phyloP scores from a whole-genome alignment of 2,113 vertebrate species.

The Hemiscyllium ocellatum region DNA sequence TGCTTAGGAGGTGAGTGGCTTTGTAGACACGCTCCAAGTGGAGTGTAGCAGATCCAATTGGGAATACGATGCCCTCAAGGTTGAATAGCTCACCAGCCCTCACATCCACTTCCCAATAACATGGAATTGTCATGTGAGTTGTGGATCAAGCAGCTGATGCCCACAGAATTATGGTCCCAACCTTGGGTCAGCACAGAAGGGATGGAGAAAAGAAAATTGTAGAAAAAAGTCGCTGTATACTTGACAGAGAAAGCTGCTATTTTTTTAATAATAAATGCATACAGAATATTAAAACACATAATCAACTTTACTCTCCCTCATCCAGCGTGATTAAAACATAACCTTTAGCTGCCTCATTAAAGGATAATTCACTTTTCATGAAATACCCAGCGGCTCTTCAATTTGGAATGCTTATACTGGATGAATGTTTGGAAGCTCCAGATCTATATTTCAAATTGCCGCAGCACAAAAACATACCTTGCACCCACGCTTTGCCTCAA shows the following conservation, averaged over 20 bases:
- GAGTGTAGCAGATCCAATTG: too few species aligned
- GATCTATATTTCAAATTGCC: constrained; percentile 8
- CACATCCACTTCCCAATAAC: not conserved
- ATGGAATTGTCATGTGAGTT: not conserved
- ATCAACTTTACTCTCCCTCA: not conserved
- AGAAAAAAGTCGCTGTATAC: not conserved
- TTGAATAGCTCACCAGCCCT: not conserved
- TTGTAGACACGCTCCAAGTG: too few species aligned
- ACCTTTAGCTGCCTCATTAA: constrained; percentile 3
- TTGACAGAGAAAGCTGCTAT: not conserved
- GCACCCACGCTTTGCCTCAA: constrained; percentile 4
- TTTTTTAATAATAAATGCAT: constrained; percentile 6
- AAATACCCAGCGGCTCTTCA: not conserved
- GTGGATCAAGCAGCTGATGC: too few species aligned
- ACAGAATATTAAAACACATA: not conserved
- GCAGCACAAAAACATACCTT: not conserved
- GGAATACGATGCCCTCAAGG: not conserved
- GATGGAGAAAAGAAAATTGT: not conserved
- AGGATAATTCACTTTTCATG: constrained; percentile 13
- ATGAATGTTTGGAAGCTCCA: not conserved
- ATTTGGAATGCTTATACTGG: not conserved
- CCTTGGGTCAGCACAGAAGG: not conserved
- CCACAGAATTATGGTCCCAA: not conserved
- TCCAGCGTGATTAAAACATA: not conserved
- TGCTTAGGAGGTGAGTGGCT: too few species aligned